A percentile compares a stretch with the other conserved stretches of the same genome.
phyloP scores from a whole-genome alignment of 2,113 vertebrate genomes.

The Hucho hucho region DNA sequence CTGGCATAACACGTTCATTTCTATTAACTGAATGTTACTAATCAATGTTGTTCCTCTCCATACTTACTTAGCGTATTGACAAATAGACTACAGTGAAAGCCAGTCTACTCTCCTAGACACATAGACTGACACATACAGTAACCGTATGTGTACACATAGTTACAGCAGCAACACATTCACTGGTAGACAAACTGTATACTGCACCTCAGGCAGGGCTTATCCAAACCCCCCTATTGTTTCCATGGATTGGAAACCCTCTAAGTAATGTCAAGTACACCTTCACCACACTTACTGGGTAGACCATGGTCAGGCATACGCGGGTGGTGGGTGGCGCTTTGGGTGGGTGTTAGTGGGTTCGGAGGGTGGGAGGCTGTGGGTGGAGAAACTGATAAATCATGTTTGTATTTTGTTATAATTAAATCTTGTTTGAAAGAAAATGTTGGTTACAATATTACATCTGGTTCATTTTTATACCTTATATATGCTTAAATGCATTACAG shows the following conservation, averaged over 20 bases:
- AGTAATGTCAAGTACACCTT: conserved; percentile 28
- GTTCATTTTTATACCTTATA: not conserved
- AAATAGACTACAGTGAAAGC: conserved; percentile 75
- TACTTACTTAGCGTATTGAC: conserved; percentile 74
- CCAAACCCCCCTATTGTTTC: not conserved
- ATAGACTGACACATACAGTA: conserved; percentile 22
- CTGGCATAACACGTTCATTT: conserved; percentile 46
- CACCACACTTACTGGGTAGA: conserved; percentile 59
- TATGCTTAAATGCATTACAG: not conserved
- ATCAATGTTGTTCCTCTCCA: conserved; percentile 59
- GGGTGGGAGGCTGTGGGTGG: conserved; percentile 32
- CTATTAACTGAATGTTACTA: conserved; percentile 60
- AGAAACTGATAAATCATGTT: not conserved
- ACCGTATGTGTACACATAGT: not conserved
- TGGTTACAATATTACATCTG: not conserved
- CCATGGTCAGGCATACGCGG: conserved; percentile 66
- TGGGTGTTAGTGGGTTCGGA: conserved; percentile 10
- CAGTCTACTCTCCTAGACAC: conserved; percentile 41
- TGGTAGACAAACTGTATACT: conserved; percentile 1
- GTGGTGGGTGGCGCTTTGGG: conserved; percentile 41
- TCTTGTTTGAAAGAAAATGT: not conserved
- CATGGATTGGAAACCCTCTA: not conserved
- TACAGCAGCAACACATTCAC: conserved; percentile 2
- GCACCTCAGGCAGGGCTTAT: not conserved
- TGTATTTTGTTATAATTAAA: not conserved